Evolutionary conservation across 2,888 invertebrate genomes (phyloP).

Genomic region (Drymonia ruficornis): DNA sequence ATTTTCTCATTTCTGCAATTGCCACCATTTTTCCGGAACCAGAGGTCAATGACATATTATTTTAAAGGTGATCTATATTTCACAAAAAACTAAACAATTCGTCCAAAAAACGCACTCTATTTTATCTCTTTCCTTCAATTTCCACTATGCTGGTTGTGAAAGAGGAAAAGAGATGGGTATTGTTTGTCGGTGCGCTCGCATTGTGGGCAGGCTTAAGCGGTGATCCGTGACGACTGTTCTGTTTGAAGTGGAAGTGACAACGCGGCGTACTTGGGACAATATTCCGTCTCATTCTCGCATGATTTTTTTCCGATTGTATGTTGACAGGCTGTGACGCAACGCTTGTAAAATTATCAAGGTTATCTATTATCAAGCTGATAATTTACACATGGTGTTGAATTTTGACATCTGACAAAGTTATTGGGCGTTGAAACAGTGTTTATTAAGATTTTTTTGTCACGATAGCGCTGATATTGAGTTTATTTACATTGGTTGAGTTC

Average conservation of each 20-base stretch:
- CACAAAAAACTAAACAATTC: constrained; percentile 72
- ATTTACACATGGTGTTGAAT: constrained; percentile 45
- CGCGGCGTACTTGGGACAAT: constrained; percentile 40
- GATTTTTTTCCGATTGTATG: constrained; percentile 62
- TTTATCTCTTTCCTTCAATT: constrained; percentile 49
- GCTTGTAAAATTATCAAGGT: constrained; percentile 57
- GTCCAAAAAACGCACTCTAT: constrained; percentile 53
- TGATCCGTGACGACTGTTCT: constrained; percentile 76
- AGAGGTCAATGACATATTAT: constrained; percentile 76
- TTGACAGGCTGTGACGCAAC: constrained; percentile 67
- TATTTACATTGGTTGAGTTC: too few species aligned
- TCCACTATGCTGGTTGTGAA: constrained; percentile 15
- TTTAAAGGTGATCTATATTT: constrained; percentile 80
- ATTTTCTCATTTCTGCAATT: constrained; percentile 39
- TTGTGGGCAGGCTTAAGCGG: constrained; percentile 77
- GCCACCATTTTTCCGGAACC: constrained; percentile 51
- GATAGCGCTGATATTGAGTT: background rate
- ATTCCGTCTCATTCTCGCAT: constrained; percentile 60
- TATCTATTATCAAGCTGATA: constrained; percentile 48
- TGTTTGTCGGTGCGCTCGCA: constrained; percentile 44
- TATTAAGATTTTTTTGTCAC: constrained; percentile 10
- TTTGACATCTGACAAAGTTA: constrained; percentile 26
- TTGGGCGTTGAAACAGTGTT: constrained; percentile 14
- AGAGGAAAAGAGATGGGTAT: constrained; percentile 57
- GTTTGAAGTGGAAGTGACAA: constrained; percentile 74